Base-by-base conservation (phyloP, 2,888 invertebrate genomes). In the Calameuta pallipes region DNA sequence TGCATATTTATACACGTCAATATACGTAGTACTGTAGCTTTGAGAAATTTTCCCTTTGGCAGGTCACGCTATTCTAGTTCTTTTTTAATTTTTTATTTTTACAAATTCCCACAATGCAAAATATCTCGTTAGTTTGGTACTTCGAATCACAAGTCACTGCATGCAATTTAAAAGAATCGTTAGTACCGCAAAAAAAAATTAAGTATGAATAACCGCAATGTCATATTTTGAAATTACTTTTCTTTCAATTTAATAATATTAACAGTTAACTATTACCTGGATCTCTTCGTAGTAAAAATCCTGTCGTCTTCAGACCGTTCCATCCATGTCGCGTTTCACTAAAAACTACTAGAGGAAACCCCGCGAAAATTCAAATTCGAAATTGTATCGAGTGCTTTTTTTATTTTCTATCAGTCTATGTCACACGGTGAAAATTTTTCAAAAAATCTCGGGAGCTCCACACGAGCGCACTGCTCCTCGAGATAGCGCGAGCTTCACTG, bases 401-500 rank as follows among this genome's bases (percentile, higher is more conserved):
- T 15, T 30, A n/a, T n/a, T 15, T 15, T 15, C 4, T 15, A 41
- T 41, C 41, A n/a, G 33, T 70, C n/a, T 70, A 13, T 2, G 35
- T 33, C 34, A 35, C 36, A 35, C 35, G 3, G 11, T 23, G 34
- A 70, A n/a, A 75, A 37, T 4, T 76, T 74, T 15, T 31, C 70
- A 31, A 15, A 30, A 71, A 13, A 15, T 71, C 31, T 31, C 31
- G 36, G 35, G 68, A 75, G 68, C 77, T 78, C 76, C 76, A 73
- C 80, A 81, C 76, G 56, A 76, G 76, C 76, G 74, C 76, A 83
- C 85, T 84, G 85, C 83, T 84, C 82, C 81, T 79, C 80, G 83
- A 84, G 88, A 84, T 88, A 85, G 88, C 85, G 86, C 86, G 87
- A 87, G 86, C 87, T 88, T 89, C 86, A 90, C 90, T 90, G 90